phyloP scores from a whole-genome alignment of 1,140 invertebrate species.

The Drosophila azteca region DNA sequence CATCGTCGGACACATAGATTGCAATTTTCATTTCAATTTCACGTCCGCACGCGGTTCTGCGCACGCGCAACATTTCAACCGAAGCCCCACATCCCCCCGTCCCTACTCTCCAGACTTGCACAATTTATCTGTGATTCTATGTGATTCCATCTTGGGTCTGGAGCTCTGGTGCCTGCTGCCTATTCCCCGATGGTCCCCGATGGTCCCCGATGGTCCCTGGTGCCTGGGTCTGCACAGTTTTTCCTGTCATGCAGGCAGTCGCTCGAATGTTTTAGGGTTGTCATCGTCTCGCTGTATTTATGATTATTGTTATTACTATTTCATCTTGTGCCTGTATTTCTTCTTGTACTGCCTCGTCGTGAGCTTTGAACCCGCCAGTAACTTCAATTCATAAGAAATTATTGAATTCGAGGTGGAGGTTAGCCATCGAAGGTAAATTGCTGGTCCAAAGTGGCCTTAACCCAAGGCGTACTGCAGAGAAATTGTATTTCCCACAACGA shows the following conservation, averaged over 20 bases:
- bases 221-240: slow-evolving; percentile 27
- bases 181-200: not conserved
- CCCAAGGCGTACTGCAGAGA: slow-evolving; percentile 1
- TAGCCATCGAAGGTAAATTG: slow-evolving; percentile 46
- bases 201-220: not conserved
- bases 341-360: slow-evolving; percentile 10
- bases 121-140: slow-evolving; percentile 67
- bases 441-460: slow-evolving; percentile 29
- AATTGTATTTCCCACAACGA: no score
- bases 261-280: slow-evolving; percentile 55
- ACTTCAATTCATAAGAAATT: slow-evolving; percentile 45
- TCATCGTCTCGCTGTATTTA: slow-evolving; percentile 67
- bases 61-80: slow-evolving; percentile 50
- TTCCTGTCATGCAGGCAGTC: slow-evolving; percentile 48
- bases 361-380: slow-evolving; percentile 61
- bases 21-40: slow-evolving; percentile 61
- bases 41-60: slow-evolving; percentile 21
- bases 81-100: slow-evolving; percentile 7
- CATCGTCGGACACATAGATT: not conserved
- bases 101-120: slow-evolving; percentile 24
- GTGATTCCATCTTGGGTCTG: slow-evolving; percentile 55
- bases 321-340: slow-evolving; percentile 21
- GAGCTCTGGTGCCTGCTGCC: not conserved
- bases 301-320: slow-evolving; percentile 71
- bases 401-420: slow-evolving; percentile 43